A percentile compares a stretch with the other conserved stretches of the same genome.
Conservation (phyloP, 2,113 vertebrate species). For the Aptenodytes patagonicus region DNA sequence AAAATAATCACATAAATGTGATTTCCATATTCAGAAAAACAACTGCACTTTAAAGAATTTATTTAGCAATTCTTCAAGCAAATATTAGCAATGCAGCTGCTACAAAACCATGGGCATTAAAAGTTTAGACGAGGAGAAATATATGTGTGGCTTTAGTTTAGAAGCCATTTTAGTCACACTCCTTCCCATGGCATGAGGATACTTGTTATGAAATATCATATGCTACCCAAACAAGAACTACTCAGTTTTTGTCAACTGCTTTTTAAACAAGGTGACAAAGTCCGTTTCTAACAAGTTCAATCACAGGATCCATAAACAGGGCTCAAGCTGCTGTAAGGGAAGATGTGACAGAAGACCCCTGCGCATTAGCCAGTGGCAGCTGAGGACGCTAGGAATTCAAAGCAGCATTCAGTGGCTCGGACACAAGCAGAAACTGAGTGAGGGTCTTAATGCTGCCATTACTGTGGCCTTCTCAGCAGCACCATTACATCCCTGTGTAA, state of each 20-base stretch:
- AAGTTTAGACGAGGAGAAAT: background rate
- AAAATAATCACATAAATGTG: background rate
- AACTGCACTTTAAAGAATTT: background rate
- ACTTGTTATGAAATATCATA: background rate
- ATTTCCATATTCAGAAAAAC: background rate
- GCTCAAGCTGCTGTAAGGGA: background rate
- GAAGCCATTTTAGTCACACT: background rate
- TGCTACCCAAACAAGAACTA: background rate
- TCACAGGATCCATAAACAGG: background rate
- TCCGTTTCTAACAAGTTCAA: background rate
- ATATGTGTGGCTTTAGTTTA: background rate
- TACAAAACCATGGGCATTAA: background rate
- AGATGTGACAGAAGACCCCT: background rate
- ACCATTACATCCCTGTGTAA: background rate
- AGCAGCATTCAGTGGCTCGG: background rate
- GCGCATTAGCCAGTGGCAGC: background rate
- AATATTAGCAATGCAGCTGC: background rate
- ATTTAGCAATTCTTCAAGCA: background rate
- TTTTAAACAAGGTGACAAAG: background rate
- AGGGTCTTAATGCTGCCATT: background rate
- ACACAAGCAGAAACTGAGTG: background rate
- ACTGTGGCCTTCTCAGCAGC: background rate
- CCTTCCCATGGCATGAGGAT: background rate
- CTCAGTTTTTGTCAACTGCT: background rate
- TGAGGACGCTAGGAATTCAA: background rate